phyloP scores from a whole-genome alignment of 2,113 vertebrate species.

The Raja brachyura region DNA sequence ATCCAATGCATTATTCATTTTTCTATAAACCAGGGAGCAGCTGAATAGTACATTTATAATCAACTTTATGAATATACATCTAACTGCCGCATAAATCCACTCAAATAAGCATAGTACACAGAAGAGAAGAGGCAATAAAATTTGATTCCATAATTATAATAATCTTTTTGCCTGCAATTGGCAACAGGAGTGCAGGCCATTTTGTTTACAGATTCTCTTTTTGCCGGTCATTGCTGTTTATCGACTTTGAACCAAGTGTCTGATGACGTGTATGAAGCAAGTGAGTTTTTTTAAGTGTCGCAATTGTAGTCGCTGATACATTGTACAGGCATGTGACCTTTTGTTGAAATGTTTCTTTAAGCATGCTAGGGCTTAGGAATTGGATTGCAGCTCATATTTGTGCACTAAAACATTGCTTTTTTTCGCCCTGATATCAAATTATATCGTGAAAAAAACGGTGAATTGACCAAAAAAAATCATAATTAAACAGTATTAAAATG shows the following conservation, averaged over 20 bases:
- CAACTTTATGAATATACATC: background rate
- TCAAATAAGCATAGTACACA: background rate
- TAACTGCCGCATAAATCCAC: background rate
- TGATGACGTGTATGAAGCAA: background rate
- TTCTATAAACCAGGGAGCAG: slow-evolving; percentile 1
- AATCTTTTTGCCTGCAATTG: background rate
- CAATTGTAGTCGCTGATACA: background rate
- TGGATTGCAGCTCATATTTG: no score
- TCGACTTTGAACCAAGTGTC: background rate
- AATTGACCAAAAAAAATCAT: no score
- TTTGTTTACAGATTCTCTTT: background rate
- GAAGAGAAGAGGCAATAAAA: background rate
- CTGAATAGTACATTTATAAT: slow-evolving; percentile 16
- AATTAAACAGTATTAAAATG: no score
- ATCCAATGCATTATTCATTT: slow-evolving; percentile 29
- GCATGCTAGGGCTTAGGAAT: no score
- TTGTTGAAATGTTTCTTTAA: no score
- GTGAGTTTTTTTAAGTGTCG: background rate
- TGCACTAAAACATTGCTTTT: no score
- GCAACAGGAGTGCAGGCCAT: background rate
- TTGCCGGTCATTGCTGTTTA: background rate
- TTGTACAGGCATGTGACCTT: no score
- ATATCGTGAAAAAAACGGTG: no score
- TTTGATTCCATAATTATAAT: background rate
- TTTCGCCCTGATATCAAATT: no score